A percentile compares a stretch with the other conserved stretches of the same genome.
Conservation (phyloP, 2,797 vertebrate genomes). For the Okamejei kenojei region DNA sequence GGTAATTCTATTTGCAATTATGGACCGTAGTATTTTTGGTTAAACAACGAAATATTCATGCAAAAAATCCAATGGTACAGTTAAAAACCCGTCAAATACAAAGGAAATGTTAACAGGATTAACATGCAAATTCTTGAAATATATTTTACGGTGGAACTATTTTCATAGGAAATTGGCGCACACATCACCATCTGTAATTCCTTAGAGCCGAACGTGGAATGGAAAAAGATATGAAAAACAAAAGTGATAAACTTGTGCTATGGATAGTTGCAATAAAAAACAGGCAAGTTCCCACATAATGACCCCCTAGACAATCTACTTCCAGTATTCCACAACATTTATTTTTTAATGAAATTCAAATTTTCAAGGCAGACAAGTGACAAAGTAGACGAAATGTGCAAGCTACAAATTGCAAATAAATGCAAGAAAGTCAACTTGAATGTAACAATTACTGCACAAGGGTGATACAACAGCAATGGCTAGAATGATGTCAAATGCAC, state of each 20-base stretch:
- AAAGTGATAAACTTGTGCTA: not conserved
- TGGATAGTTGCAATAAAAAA: not conserved
- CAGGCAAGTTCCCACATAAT: not conserved
- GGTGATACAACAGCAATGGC: not conserved
- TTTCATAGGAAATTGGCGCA: not conserved
- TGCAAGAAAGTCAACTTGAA: not conserved
- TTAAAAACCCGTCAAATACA: too few species aligned
- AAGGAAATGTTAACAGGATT: too few species aligned
- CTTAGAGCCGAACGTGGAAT: not conserved
- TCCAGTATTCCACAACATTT: not conserved
- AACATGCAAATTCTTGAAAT: not conserved
- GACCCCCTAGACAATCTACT: not conserved
- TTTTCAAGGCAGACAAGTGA: not conserved
- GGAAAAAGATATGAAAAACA: not conserved
- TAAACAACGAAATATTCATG: too few species aligned
- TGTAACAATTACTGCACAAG: not conserved
- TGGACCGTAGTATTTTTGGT: not conserved
- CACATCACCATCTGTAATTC: not conserved
- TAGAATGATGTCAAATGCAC: not conserved
- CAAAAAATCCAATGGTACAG: too few species aligned
- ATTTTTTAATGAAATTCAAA: not conserved
- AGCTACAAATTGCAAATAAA: not conserved
- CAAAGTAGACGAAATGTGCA: not conserved
- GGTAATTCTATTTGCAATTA: not conserved
- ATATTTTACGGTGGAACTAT: not conserved